Evolutionary conservation across 2,797 vertebrate genomes (phyloP).

Genomic region (Chelidonichthys spinosus): DNA sequence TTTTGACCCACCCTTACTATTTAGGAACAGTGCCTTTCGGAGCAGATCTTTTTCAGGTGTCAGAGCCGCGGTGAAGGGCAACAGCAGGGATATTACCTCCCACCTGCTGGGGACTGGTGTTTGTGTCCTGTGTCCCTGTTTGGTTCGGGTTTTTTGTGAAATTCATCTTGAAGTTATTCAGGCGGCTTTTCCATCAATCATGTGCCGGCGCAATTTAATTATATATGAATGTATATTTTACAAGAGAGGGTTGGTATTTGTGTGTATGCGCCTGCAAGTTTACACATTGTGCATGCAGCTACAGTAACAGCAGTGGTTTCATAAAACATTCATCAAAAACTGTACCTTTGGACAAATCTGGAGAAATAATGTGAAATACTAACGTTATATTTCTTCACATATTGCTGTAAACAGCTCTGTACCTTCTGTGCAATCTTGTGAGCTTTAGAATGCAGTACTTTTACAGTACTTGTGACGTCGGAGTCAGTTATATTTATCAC

Average conservation of each 20-base stretch:
- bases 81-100: neutral
- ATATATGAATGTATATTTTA: neutral
- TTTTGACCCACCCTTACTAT: slow-evolving; percentile 31
- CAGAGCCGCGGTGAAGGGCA: slow-evolving; percentile 33
- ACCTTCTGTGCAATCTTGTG: neutral
- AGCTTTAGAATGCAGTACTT: neutral
- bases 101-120: slow-evolving; percentile 1
- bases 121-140: slow-evolving; percentile 15
- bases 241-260: neutral
- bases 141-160: neutral
- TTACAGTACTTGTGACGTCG: neutral
- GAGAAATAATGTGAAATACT: no score
- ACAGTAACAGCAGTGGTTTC: neutral
- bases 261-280: neutral
- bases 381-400: neutral
- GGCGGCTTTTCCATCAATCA: neutral
- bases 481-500: neutral
- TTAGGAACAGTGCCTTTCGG: slow-evolving; percentile 22
- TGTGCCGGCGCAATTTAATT: neutral
- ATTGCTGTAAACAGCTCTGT: neutral
- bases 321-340: neutral
- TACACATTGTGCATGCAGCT: slow-evolving; percentile 3
- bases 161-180: neutral
- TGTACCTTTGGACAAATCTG: neutral
- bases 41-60: slow-evolving; percentile 15